These are phyloP conservation scores for Amphipyra tragopoginis DNA, from an alignment of 2,888 invertebrate genomes.

Conservation along the genomic window DNA sequence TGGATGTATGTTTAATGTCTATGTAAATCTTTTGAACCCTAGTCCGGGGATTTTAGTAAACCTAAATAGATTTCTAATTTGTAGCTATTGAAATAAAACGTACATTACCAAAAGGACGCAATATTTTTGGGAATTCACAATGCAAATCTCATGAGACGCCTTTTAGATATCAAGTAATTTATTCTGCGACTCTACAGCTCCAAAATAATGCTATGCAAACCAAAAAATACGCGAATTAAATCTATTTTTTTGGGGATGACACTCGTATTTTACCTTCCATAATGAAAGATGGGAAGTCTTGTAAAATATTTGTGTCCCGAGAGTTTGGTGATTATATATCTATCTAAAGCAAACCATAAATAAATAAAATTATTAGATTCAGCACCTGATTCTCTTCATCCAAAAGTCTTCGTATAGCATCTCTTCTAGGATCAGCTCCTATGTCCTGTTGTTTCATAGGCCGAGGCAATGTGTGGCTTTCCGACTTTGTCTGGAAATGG, in stretches of 20 bases:
- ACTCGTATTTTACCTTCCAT: slow-evolving; percentile 8
- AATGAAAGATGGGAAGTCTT: slow-evolving; percentile 5
- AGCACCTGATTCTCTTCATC: too few relatives aligned
- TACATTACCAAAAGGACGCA: slow-evolving; percentile 2
- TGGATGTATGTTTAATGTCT: neutral
- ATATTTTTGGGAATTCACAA: slow-evolving; percentile 10
- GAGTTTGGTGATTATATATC: neutral
- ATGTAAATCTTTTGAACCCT: slow-evolving; percentile 1
- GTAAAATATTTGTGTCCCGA: neutral
- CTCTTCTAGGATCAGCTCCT: too few relatives aligned
- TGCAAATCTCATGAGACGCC: slow-evolving; percentile 25
- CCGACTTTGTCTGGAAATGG: too few relatives aligned
- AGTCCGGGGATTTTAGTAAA: slow-evolving; percentile 8
- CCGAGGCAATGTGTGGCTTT: too few relatives aligned
- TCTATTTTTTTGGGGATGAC: slow-evolving; percentile 2
- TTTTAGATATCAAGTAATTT: slow-evolving; percentile 30
- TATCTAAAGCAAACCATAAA: too few relatives aligned
- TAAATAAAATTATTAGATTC: too few relatives aligned
- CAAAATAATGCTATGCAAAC: slow-evolving; percentile 19
- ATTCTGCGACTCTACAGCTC: slow-evolving; percentile 16
- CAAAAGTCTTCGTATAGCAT: too few relatives aligned
- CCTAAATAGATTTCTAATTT: slow-evolving; percentile 12
- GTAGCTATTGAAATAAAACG: slow-evolving; percentile 22
- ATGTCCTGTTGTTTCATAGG: too few relatives aligned
- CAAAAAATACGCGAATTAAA: slow-evolving; percentile 12